Percentiles rank a stretch among this genome's conserved stretches.
phyloP scores from a whole-genome alignment of 1,140 invertebrate genomes.

The Trachymyrmex cornetzi region DNA sequence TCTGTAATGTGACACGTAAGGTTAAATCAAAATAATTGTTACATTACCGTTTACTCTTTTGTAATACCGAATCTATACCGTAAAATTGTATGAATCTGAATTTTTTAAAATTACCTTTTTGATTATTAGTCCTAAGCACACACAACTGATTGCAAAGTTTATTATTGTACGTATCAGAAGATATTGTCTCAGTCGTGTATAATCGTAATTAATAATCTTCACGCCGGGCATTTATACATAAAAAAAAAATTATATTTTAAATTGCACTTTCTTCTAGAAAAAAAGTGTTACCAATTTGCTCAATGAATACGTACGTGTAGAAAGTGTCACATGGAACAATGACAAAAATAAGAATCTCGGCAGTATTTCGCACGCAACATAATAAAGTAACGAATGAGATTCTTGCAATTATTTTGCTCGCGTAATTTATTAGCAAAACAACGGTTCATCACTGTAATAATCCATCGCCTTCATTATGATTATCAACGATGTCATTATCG shows the following conservation, averaged over 20 bases:
- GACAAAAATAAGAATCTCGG: background rate
- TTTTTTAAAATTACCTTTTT: background rate
- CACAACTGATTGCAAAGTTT: background rate
- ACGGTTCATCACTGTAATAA: background rate
- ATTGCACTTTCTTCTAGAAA: slow-evolving; percentile 20
- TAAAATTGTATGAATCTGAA: slow-evolving; percentile 24
- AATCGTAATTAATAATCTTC: background rate
- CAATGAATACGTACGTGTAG: background rate
- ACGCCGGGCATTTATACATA: too few relatives aligned
- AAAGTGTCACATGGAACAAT: slow-evolving; percentile 8
- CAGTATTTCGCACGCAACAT: background rate
- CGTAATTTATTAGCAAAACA: background rate
- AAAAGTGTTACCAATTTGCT: background rate
- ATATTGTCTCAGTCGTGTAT: background rate
- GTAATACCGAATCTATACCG: too few relatives aligned
- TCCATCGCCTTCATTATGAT: background rate
- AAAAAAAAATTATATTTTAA: background rate
- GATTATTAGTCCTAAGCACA: background rate
- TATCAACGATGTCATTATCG: background rate
- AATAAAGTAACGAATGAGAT: slow-evolving; percentile 9
- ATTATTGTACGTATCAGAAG: background rate
- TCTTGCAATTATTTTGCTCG: slow-evolving; percentile 16
- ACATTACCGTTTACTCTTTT: too few relatives aligned
- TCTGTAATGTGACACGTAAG: too few relatives aligned
- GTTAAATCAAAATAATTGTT: too few relatives aligned